Evolutionary conservation across 2,888 invertebrate species (phyloP).

Genomic region (Elaeidobius kamerunicus): DNA sequence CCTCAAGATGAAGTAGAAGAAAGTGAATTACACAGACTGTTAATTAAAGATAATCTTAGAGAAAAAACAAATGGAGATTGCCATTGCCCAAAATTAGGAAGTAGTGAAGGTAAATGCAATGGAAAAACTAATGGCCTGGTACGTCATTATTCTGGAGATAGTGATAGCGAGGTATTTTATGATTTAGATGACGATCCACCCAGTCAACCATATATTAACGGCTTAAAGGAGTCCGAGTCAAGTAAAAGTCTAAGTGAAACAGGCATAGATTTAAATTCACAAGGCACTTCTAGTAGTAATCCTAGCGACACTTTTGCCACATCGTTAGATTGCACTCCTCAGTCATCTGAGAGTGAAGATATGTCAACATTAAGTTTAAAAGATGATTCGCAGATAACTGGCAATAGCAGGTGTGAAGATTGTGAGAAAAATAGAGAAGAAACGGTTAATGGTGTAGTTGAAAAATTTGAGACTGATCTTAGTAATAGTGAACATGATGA

Average conservation of each 20-base stretch:
- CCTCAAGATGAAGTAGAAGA: constrained; percentile 56
- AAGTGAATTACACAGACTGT: constrained; percentile 41
- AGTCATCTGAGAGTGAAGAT: constrained; percentile 37
- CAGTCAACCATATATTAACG: constrained; percentile 30
- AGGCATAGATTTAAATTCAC: constrained; percentile 22
- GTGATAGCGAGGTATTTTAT: constrained; percentile 54
- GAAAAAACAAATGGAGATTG: constrained; percentile 37
- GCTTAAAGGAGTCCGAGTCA: constrained; percentile 27
- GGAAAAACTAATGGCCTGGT: constrained; percentile 17
- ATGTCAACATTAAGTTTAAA: constrained; percentile 38
- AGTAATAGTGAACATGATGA: constrained; percentile 19
- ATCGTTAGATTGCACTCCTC: constrained; percentile 35
- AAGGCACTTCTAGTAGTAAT: constrained; percentile 26
- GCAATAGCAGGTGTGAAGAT: constrained; percentile 15
- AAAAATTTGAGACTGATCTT: constrained; percentile 15
- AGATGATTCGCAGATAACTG: constrained; percentile 4
- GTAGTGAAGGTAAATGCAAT: constrained; percentile 44
- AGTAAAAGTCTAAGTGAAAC: constrained; percentile 32
- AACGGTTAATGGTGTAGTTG: background rate
- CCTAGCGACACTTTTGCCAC: constrained; percentile 31
- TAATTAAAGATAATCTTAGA: constrained; percentile 42
- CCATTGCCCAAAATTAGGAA: constrained; percentile 53
- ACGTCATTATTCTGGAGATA: constrained; percentile 43
- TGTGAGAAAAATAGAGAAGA: constrained; percentile 13
- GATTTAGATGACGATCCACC: constrained; percentile 47